Evolutionary conservation across 1,140 invertebrate genomes (phyloP).

Genomic region (Papilio polyxenes): DNA sequence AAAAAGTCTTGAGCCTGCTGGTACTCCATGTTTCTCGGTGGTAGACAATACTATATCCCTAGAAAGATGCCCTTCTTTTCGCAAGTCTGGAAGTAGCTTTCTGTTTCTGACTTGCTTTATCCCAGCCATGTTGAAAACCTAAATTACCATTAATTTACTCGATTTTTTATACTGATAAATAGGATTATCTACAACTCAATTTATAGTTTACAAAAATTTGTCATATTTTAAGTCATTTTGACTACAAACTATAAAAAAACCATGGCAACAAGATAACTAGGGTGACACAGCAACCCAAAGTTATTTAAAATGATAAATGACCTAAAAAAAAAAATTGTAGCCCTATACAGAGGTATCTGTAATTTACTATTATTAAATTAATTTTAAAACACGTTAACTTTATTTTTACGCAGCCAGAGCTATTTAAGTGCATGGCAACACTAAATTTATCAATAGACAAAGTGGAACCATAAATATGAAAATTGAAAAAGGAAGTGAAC

Average conservation of each 20-base stretch:
- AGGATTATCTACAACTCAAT: slow-evolving; percentile 3
- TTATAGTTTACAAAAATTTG: slow-evolving; percentile 9
- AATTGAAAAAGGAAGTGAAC: not conserved
- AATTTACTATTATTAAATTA: not conserved
- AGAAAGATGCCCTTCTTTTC: slow-evolving; percentile 80
- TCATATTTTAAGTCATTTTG: slow-evolving; percentile 3
- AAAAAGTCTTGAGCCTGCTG: slow-evolving; percentile 80
- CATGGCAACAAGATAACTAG: slow-evolving; percentile 23
- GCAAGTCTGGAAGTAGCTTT: slow-evolving; percentile 80
- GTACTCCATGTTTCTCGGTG: slow-evolving; percentile 64
- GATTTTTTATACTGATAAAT: slow-evolving; percentile 3
- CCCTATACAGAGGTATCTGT: not conserved
- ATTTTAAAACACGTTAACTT: not conserved
- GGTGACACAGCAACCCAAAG: too few species aligned
- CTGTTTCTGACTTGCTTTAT: slow-evolving; percentile 78
- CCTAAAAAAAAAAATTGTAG: not conserved
- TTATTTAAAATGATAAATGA: not conserved
- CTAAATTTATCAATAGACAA: not conserved
- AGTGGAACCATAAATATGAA: not conserved
- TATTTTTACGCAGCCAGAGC: too few species aligned
- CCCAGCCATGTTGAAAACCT: slow-evolving; percentile 51
- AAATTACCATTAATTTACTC: slow-evolving; percentile 37
- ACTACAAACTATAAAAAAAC: slow-evolving; percentile 21
- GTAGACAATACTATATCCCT: slow-evolving; percentile 77
- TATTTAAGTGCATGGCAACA: not conserved